Evolutionary conservation across 2,888 invertebrate genomes (phyloP).

Genomic region (Scaptomyza parva): DNA sequence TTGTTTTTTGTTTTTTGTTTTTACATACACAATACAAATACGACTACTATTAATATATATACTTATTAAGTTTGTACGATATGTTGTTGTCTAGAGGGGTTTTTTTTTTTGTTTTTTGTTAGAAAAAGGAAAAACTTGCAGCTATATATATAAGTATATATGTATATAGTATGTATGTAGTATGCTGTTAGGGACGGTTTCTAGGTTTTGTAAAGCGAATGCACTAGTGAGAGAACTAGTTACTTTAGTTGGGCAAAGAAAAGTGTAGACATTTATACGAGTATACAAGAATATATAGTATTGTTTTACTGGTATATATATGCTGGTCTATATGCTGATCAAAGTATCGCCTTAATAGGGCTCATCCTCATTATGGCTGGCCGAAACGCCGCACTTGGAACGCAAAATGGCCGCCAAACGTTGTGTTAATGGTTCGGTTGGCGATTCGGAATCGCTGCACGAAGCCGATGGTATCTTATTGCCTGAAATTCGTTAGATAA

Average conservation of each 20-base stretch:
- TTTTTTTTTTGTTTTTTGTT: constrained; percentile 34
- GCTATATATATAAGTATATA: constrained; percentile 44
- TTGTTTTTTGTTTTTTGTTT: constrained; percentile 29
- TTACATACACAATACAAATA: constrained; percentile 48
- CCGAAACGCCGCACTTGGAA: constrained; percentile 83
- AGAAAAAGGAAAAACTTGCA: constrained; percentile 43
- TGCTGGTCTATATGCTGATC: constrained; percentile 24
- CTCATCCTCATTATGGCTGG: constrained; percentile 49
- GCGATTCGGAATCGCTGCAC: constrained; percentile 85
- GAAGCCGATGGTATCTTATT: constrained; percentile 84
- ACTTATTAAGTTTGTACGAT: constrained; percentile 82
- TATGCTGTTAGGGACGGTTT: constrained; percentile 76
- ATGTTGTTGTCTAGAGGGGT: constrained; percentile 83
- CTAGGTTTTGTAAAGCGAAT: constrained; percentile 78
- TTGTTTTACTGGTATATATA: constrained; percentile 26
- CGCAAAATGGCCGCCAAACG: constrained; percentile 84
- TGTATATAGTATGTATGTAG: constrained; percentile 14
- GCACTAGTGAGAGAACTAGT: constrained; percentile 67
- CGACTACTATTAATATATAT: constrained; percentile 44
- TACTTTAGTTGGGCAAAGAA: constrained; percentile 63
- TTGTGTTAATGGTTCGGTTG: constrained; percentile 84
- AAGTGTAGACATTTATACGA: constrained; percentile 52
- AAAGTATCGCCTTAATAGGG: constrained; percentile 45
- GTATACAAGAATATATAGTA: constrained; percentile 76
- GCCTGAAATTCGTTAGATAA: constrained; percentile 57